Evolutionary conservation across 2,113 vertebrate species (phyloP).

Genomic region (Leucoraja erinaceus): DNA sequence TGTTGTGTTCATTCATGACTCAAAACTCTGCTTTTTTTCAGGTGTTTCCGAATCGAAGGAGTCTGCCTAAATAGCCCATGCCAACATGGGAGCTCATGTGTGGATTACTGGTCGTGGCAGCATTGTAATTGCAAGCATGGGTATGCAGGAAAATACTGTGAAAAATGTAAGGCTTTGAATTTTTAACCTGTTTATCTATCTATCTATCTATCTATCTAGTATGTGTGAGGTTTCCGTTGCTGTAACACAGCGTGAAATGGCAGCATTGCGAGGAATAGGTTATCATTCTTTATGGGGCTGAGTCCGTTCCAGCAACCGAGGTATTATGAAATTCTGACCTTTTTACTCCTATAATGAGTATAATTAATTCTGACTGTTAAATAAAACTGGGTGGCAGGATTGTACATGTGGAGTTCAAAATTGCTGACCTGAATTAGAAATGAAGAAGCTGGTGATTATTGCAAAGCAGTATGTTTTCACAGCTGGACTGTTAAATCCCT

Average conservation of each 20-base stretch:
- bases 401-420: not conserved
- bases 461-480: not conserved
- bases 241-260: not conserved
- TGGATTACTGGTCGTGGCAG: conserved; percentile 93
- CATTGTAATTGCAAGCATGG: conserved; percentile 83
- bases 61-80: conserved; percentile 75
- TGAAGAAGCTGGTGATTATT: conserved; percentile 5
- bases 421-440: conserved; percentile 23
- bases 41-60: conserved; percentile 86
- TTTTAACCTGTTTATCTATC: conserved; percentile 40
- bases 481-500: not conserved
- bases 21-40: conserved; percentile 51
- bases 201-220: conserved; percentile 47
- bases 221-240: conserved; percentile 30
- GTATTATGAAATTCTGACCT: not conserved
- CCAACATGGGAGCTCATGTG: conserved; percentile 80
- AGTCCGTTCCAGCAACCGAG: not conserved
- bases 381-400: conserved; percentile 14
- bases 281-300: not conserved
- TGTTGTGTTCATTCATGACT: not conserved
- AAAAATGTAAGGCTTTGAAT: conserved; percentile 72
- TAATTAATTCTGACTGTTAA: not conserved
- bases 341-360: not conserved
- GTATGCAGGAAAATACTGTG: conserved; percentile 82
- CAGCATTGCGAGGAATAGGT: not conserved